Conservation (phyloP, 2,113 vertebrate species). For the Procavia capensis region DNA sequence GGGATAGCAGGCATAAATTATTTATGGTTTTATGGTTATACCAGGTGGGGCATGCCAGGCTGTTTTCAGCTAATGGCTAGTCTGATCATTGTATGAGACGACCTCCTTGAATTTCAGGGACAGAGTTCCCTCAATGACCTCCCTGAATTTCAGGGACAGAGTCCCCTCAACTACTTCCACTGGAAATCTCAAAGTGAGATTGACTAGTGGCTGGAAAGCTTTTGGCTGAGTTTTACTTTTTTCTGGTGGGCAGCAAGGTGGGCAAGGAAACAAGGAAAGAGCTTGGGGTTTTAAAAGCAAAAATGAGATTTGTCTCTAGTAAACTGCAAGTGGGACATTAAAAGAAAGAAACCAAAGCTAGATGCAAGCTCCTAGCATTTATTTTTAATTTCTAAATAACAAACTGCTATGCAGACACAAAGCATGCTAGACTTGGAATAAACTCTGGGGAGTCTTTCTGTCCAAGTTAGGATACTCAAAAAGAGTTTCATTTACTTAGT, state of each 20-base stretch:
- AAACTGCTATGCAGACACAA: constrained; percentile 53
- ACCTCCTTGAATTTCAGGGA: too few species aligned
- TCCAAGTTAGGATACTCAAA: constrained; percentile 69
- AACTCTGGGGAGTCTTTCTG: constrained; percentile 57
- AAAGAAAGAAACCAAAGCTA: constrained; percentile 24
- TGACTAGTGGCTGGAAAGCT: not conserved
- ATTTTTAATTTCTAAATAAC: constrained; percentile 15
- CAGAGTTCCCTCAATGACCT: too few species aligned
- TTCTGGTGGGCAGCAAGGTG: constrained; percentile 23
- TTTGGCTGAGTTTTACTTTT: constrained; percentile 17
- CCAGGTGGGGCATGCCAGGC: too few species aligned
- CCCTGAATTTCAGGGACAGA: too few species aligned
- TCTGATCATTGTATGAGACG: too few species aligned
- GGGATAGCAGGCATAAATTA: too few species aligned
- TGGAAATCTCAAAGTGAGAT: constrained; percentile 15
- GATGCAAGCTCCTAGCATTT: not conserved
- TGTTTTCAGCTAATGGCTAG: too few species aligned
- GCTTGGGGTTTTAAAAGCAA: not conserved
- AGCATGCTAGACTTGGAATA: constrained; percentile 8
- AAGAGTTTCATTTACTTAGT: constrained; percentile 57
- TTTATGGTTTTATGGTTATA: too few species aligned
- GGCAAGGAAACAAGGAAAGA: not conserved
- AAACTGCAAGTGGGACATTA: constrained; percentile 26
- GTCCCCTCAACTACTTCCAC: not conserved
- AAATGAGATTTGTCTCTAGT: constrained; percentile 41